Evolutionary conservation across 2,113 vertebrate genomes (phyloP), one percentile per base, ranked within the genome.

Genomic region (Callospermophilus lateralis): DNA sequence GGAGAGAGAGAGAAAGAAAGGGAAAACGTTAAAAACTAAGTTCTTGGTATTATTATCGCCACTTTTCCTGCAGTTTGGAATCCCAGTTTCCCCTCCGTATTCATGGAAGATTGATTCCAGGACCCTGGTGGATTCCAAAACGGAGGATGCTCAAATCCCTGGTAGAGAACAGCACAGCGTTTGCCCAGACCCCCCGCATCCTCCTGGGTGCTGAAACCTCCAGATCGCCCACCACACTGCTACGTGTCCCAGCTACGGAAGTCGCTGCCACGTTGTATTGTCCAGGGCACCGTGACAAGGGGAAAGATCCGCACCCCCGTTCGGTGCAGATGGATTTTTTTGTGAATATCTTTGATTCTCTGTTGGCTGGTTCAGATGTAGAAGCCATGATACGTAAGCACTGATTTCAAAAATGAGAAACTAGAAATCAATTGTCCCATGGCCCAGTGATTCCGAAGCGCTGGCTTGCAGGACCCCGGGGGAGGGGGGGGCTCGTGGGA

Each of bases 201-300:
- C 37, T 39, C 24, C 85, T 3, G 8, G 6, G 26, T 17, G 16
- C 24, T 34, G 22, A 58, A 32, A 73, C 24, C 83, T 65, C 61
- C 28, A 78, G 74, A 85, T 67, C n/a, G 48, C 55, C 73, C 24
- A 34, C 0, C 45, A 10, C 6, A 26, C 37, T 4, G 51, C 26
- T 11, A 15, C 19, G 30, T 1, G 6, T 6, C 9, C 24, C 9
- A 17, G 67, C 45, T 22, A 28, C 16, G 28, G 61, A 20, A 32
- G n/a, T 10, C 74, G 28, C 2, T 24, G 17, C 16, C 2, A 15
- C 3, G 2, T 13, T 5, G 1, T 28, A 34, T 22, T 53, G 19
- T 37, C 53, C 37, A 74, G n/a, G 28, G 70, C 51, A 30, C 42
- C 34, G 39, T 0, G 4, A 51, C 7, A 34, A 37, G 26, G 32